Evolutionary conservation across 1,140 invertebrate species (phyloP).

Genomic region (Drosophila nebulosa): DNA sequence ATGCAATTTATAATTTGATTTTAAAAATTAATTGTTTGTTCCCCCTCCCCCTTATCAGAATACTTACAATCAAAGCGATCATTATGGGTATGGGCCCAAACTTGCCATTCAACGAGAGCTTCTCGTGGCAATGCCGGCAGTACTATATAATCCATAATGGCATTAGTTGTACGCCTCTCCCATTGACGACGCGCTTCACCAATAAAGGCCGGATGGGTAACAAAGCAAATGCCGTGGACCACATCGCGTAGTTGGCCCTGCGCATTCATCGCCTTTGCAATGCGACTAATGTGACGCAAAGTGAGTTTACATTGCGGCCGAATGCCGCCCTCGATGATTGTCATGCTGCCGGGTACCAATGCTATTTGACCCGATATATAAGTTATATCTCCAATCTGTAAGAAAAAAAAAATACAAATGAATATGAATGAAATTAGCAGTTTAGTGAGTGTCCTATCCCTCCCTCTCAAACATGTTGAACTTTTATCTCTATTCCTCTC

Average conservation of each 20-base stretch:
- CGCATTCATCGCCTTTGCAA: conserved; percentile 89
- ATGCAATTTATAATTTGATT: neutral
- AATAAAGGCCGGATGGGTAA: conserved; percentile 87
- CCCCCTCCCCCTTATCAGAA: too few species aligned
- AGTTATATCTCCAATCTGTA: conserved; percentile 87
- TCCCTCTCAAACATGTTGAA: too few species aligned
- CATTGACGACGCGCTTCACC: conserved; percentile 88
- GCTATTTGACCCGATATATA: conserved; percentile 96
- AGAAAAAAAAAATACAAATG: conserved; percentile 69
- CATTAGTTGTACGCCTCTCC: conserved; percentile 92
- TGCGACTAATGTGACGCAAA: conserved; percentile 89
- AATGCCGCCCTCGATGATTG: conserved; percentile 86
- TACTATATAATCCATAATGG: conserved; percentile 92
- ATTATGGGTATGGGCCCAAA: conserved; percentile 93
- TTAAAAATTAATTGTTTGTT: too few species aligned
- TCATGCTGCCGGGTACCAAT: conserved; percentile 92
- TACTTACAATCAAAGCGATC: conserved; percentile 91
- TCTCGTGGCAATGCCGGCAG: conserved; percentile 89
- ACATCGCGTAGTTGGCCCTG: conserved; percentile 89
- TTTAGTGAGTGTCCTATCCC: too few species aligned
- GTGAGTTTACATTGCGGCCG: conserved; percentile 90
- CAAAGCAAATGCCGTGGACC: conserved; percentile 91
- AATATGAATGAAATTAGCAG: too few species aligned
- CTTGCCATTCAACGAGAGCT: conserved; percentile 95
- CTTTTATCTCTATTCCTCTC: too few species aligned